A percentile compares a stretch with the other conserved stretches of the same genome.
Evolutionary conservation across 2,113 vertebrate genomes (phyloP).

Genomic region (Formicarius rufipectus): DNA sequence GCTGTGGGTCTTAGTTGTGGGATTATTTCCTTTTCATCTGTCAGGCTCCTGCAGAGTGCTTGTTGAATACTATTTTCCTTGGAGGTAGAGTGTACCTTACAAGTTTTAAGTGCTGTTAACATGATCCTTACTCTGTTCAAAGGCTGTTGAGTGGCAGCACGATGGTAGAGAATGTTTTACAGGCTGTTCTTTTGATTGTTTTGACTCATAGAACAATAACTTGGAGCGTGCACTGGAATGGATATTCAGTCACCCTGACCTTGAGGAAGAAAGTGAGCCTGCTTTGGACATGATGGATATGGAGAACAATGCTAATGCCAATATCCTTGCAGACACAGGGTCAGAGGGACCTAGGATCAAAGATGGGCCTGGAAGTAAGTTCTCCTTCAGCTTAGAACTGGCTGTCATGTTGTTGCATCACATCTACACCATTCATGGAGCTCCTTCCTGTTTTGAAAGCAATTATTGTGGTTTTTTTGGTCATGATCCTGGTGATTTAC

Average conservation of each 20-base stretch:
- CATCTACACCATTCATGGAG: neutral
- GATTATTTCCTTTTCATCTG: neutral
- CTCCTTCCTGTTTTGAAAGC: neutral
- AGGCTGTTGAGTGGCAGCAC: neutral
- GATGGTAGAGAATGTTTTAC: neutral
- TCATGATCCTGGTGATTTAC: neutral
- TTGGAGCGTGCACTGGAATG: slow-evolving; percentile 94
- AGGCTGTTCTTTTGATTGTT: neutral
- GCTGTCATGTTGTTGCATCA: neutral
- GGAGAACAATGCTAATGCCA: slow-evolving; percentile 85
- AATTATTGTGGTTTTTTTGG: neutral
- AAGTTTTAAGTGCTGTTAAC: neutral
- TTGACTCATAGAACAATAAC: slow-evolving; percentile 86
- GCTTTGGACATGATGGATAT: slow-evolving; percentile 79
- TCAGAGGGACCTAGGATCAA: slow-evolving; percentile 85
- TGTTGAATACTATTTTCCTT: neutral
- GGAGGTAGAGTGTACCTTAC: neutral
- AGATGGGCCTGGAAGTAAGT: slow-evolving; percentile 96
- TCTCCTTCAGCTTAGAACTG: neutral
- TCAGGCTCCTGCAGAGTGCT: neutral
- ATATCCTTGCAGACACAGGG: slow-evolving; percentile 84
- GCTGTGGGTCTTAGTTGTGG: neutral
- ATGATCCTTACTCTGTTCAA: neutral
- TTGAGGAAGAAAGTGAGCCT: slow-evolving; percentile 82
- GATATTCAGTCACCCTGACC: slow-evolving; percentile 93